phyloP scores from a whole-genome alignment of 2,113 vertebrate genomes.

The Tetrax tetrax region DNA sequence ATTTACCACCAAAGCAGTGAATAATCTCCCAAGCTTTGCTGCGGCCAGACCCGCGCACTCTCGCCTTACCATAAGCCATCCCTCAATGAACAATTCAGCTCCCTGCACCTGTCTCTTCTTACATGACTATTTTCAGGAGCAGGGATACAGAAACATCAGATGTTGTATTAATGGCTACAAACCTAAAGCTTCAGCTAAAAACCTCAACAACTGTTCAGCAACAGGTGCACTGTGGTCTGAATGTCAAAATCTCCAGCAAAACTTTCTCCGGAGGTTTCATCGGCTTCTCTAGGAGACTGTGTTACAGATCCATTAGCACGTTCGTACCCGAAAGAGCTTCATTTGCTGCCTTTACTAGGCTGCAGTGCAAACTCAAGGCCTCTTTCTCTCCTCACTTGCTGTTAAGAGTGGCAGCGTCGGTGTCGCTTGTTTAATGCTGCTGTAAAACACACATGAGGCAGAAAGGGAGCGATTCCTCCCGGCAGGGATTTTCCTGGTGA shows the following conservation, averaged over 20 bases:
- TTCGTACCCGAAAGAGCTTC: neutral
- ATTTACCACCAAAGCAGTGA: constrained; percentile 6
- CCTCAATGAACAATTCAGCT: constrained; percentile 33
- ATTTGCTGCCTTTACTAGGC: neutral
- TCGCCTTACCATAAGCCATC: constrained; percentile 39
- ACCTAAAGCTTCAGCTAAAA: constrained; percentile 48
- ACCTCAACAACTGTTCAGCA: constrained; percentile 65
- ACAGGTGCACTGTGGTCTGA: constrained; percentile 48
- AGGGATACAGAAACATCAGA: constrained; percentile 29
- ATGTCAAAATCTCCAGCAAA: neutral
- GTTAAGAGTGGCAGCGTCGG: fast-evolving
- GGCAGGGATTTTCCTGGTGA: neutral
- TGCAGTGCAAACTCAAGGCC: neutral
- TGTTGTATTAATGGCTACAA: constrained; percentile 52
- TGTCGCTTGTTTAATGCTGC: neutral
- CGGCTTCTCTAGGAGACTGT: neutral
- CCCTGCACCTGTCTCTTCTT: constrained; percentile 66
- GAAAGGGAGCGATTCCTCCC: neutral
- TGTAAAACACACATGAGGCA: neutral
- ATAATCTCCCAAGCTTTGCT: neutral
- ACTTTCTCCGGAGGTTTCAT: neutral
- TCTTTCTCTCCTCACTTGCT: neutral
- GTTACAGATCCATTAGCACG: neutral
- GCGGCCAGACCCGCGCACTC: neutral
- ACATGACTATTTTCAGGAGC: neutral